These are phyloP conservation scores for Acrocephalus kingi DNA, from an alignment of 2,113 vertebrate species.

Conservation along the genomic window DNA sequence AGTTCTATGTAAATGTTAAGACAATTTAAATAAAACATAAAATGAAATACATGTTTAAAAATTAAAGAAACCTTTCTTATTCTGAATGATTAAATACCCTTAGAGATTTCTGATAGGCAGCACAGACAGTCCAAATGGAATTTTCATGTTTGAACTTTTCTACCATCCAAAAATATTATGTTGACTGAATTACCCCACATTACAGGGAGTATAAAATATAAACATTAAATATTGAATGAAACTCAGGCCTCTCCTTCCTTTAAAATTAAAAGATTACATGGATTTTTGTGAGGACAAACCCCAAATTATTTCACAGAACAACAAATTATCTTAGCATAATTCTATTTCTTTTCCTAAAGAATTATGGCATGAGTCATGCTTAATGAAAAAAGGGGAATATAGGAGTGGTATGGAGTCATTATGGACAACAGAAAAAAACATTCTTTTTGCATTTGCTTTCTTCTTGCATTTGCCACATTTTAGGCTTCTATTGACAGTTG, in stretches of 20 bases:
- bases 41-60: conserved; percentile 74
- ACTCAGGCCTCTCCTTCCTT: background rate
- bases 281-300: background rate
- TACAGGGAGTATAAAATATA: background rate
- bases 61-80: conserved; percentile 71
- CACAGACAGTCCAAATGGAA: conserved; percentile 58
- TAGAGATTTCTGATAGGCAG: conserved; percentile 50
- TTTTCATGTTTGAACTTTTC: conserved; percentile 61
- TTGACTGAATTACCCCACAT: conserved; percentile 37
- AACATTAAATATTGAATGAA: conserved; percentile 60
- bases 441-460: background rate
- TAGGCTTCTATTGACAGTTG: background rate
- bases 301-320: background rate
- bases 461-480: background rate
- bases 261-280: conserved; percentile 21
- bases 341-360: background rate
- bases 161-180: conserved; percentile 36
- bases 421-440: background rate
- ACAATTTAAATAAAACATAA: conserved; percentile 79
- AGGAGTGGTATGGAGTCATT: background rate
- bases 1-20: conserved; percentile 65
- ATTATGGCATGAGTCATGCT: background rate
- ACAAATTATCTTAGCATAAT: background rate
- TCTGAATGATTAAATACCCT: conserved; percentile 75
- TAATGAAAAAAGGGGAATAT: background rate